Percentiles rank a stretch among this genome's conserved stretches.
These are phyloP conservation scores for Sarcoramphus papa DNA, from an alignment of 2,797 vertebrate genomes.

Conservation along the genomic window DNA sequence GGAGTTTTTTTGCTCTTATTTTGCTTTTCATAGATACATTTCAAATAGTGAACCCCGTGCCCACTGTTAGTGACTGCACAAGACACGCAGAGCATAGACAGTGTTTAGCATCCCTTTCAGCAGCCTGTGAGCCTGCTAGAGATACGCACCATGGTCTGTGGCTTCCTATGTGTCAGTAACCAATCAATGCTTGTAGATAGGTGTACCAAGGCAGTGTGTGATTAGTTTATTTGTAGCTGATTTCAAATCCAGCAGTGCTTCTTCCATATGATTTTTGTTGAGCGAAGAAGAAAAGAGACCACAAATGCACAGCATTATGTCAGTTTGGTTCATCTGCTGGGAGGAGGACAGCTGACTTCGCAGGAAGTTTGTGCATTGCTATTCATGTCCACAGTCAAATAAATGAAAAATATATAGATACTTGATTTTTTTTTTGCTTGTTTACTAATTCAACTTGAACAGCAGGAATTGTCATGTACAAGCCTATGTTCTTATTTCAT, in stretches of 20 bases:
- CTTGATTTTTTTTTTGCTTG: background rate
- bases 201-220: background rate
- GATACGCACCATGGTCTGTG: background rate
- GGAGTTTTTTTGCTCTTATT: background rate
- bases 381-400: background rate
- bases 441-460: background rate
- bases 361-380: background rate
- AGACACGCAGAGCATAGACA: background rate
- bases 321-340: background rate
- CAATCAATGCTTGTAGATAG: background rate
- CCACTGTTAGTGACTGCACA: background rate
- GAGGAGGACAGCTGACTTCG: background rate
- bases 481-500: background rate
- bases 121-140: background rate
- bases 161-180: background rate
- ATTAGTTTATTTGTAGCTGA: background rate
- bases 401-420: background rate
- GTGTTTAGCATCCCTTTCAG: background rate
- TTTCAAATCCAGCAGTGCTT: background rate
- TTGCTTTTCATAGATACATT: background rate
- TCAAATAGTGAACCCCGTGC: background rate
- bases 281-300: background rate
- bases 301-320: background rate
- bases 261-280: background rate
- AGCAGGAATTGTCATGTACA: background rate